Base-by-base conservation (phyloP, 2,888 invertebrate genomes). In the Hydropsyche betteni region DNA sequence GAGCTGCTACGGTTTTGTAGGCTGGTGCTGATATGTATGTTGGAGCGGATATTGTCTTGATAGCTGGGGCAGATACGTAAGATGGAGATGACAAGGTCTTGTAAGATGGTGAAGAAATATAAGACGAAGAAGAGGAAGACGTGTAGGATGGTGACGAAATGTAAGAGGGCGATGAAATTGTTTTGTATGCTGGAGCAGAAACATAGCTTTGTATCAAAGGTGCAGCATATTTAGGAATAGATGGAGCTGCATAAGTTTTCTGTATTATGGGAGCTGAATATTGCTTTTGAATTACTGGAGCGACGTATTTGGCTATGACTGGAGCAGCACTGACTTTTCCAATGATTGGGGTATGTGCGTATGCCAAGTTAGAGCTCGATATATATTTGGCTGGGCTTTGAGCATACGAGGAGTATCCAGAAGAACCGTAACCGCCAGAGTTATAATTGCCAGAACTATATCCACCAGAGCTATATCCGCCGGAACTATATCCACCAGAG, bases 301-400 rank as follows among this genome's bases (percentile, higher is more conserved):
- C 75, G 6, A 74, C 71, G 69, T 76, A 78, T 34, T 70, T 72
- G 10, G 74, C 53, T 2, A 76, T 38, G 4, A 75, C 58, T 34
- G 79, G 75, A 51, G 78, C 75, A 7, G 78, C 78, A 12, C 89
- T 85, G 76, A 87, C 83, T 85, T 88, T 86, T 34, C 88, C 83
- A 79, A 87, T 83, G 73, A 87, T 86, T n/a, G 88, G 87, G n/a
- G 87, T 87, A 81, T 87, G 87, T 34, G 87, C 87, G 78, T 87
- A 88, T 5, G 86, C 86, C 33, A 85, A 84, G 75, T 82, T 81
- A 0, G 87, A 87, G 34, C 82, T 84, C 0, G 78, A 76, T 33
- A 79, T 64, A 33, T 85, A 86, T 81, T 83, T 83, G 36, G 64
- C 74, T n/a, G 73, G 81, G 5, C 82, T 80, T 1, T 85, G 81